Evolutionary conservation across 2,113 vertebrate genomes (phyloP).

Genomic region (Puntigrus tetrazona): DNA sequence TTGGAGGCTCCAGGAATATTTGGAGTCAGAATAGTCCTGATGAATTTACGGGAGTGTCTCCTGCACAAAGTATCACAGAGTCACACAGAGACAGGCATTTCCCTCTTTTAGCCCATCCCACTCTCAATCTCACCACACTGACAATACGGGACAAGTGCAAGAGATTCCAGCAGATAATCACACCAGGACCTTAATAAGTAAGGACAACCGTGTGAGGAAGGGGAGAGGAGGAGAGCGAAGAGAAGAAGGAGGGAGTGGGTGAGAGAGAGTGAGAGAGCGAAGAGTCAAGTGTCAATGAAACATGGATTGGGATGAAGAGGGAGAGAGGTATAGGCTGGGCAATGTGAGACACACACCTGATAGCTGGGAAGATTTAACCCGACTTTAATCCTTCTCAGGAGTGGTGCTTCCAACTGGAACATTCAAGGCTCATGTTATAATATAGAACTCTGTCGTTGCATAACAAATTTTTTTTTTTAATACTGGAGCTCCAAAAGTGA

Average conservation of each 20-base stretch:
- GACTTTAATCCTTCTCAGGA: background rate
- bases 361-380: constrained; percentile 1
- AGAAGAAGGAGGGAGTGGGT: constrained; percentile 46
- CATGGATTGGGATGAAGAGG: constrained; percentile 35
- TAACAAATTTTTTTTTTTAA: background rate
- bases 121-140: constrained; percentile 59
- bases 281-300: constrained; percentile 66
- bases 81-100: constrained; percentile 44
- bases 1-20: constrained; percentile 24
- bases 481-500: background rate
- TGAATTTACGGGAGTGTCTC: constrained; percentile 28
- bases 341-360: constrained; percentile 45
- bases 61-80: constrained; percentile 26
- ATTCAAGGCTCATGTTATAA: background rate
- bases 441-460: background rate
- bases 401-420: background rate
- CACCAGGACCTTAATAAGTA: constrained; percentile 60
- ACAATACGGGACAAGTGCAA: constrained; percentile 69
- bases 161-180: constrained; percentile 71
- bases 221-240: constrained; percentile 26
- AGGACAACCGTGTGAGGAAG: constrained; percentile 58
- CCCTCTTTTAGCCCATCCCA: constrained; percentile 46
- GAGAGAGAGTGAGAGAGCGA: constrained; percentile 39
- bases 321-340: constrained; percentile 32
- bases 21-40: constrained; percentile 46